These are phyloP conservation scores for Encarsia formosa DNA, from an alignment of 2,888 invertebrate species.

Conservation along the genomic window DNA sequence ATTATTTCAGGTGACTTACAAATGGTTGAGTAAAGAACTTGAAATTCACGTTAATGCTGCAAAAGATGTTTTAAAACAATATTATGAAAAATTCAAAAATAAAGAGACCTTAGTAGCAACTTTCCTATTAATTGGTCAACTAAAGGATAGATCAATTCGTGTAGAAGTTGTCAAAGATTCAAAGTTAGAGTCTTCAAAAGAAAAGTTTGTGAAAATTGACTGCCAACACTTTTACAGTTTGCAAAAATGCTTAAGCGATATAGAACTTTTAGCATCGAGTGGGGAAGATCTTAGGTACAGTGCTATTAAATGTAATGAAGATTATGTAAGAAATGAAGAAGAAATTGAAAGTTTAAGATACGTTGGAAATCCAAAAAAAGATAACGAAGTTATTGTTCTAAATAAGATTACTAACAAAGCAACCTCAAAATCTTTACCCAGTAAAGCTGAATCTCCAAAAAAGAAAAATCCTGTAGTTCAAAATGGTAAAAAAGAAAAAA, in stretches of 20 bases:
- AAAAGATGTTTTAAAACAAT: conserved; percentile 48
- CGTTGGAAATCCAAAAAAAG: conserved; percentile 11
- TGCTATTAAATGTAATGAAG: conserved; percentile 39
- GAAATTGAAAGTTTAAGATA: conserved; percentile 24
- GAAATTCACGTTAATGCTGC: conserved; percentile 51
- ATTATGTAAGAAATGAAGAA: conserved; percentile 13
- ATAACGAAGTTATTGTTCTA: conserved; percentile 4
- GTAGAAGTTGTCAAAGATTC: conserved; percentile 46
- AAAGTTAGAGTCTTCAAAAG: conserved; percentile 39
- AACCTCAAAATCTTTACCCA: conserved; percentile 10
- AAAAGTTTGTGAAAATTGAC: conserved; percentile 43
- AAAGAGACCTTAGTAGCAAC: conserved; percentile 40
- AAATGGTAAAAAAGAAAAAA: conserved; percentile 4
- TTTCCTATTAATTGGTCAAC: conserved; percentile 44
- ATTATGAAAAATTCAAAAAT: conserved; percentile 37
- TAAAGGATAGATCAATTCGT: conserved; percentile 39
- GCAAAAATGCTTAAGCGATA: conserved; percentile 42
- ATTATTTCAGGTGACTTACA: conserved; percentile 50
- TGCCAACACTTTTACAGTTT: conserved; percentile 52
- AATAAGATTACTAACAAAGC: conserved; percentile 8
- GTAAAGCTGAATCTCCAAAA: conserved; percentile 11
- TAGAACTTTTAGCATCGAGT: conserved; percentile 37
- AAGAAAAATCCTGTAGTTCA: conserved; percentile 5
- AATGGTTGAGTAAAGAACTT: conserved; percentile 50
- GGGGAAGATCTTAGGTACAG: conserved; percentile 39